Conservation (phyloP, 2,797 vertebrate species). For the Hydrophis major region DNA sequence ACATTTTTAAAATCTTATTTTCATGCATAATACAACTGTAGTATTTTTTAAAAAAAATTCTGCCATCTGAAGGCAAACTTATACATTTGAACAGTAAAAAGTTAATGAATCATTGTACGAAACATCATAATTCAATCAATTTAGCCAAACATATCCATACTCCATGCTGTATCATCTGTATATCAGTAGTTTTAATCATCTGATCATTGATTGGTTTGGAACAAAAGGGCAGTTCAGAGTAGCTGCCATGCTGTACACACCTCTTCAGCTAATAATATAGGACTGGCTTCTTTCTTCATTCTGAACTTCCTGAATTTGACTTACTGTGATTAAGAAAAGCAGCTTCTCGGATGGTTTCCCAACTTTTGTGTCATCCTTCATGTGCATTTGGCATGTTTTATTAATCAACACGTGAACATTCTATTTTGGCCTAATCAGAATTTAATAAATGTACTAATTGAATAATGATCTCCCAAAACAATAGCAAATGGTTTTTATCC, state of each 20-base stretch:
- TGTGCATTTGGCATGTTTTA: fast-evolving
- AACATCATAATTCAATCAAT: not conserved
- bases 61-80: not conserved
- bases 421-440: not conserved
- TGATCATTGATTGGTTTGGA: not conserved
- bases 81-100: not conserved
- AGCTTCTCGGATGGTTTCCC: not conserved
- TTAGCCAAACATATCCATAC: not conserved
- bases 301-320: not conserved
- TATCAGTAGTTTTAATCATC: not conserved
- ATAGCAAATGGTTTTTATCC: not conserved
- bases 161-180: not conserved
- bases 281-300: not conserved
- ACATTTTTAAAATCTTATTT: not conserved
- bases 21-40: not conserved
- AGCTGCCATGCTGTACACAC: not conserved
- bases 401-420: constrained; percentile 2
- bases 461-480: not conserved
- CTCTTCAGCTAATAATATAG: not conserved
- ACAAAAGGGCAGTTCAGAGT: not conserved
- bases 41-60: not conserved
- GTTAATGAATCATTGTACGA: not conserved
- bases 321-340: not conserved
- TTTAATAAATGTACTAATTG: constrained; percentile 40
- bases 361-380: constrained; percentile 56